Conservation (phyloP, 2,888 invertebrate species). For the Crioceris asparagi region DNA sequence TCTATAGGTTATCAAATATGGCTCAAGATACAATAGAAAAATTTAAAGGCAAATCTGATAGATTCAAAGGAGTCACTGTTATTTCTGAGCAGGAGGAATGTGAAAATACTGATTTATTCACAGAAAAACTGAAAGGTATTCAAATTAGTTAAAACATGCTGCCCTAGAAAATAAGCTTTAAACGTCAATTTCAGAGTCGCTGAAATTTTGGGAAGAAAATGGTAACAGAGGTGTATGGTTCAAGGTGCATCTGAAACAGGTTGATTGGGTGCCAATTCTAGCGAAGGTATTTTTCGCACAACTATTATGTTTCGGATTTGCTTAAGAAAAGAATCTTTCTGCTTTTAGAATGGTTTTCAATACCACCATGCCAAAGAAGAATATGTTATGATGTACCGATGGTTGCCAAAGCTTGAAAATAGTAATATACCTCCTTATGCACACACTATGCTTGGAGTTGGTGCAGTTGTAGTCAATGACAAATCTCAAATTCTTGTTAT, state of each 20-base stretch:
- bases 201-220: constrained; percentile 53
- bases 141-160: not conserved
- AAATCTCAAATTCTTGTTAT: constrained; percentile 70
- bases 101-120: constrained; percentile 41
- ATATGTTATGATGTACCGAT: constrained; percentile 70
- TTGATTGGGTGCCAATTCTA: constrained; percentile 65
- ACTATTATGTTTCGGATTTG: too few species aligned
- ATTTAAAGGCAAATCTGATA: constrained; percentile 48
- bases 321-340: too few species aligned
- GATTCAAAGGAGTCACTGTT: constrained; percentile 65
- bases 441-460: constrained; percentile 75
- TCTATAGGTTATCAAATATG: too few species aligned
- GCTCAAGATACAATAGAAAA: too few species aligned
- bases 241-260: constrained; percentile 56
- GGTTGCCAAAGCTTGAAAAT: constrained; percentile 55
- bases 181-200: constrained; percentile 48
- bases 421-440: constrained; percentile 66
- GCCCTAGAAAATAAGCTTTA: not conserved
- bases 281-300: constrained; percentile 44
- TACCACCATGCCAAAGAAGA: constrained; percentile 78
- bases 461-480: constrained; percentile 74
- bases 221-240: constrained; percentile 72
- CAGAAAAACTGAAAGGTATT: constrained; percentile 48
- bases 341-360: constrained; percentile 60
- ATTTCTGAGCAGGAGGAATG: constrained; percentile 51